Percentiles rank a stretch among this genome's conserved stretches.
phyloP scores from a whole-genome alignment of 2,888 invertebrate genomes.

The Julus scandinavius region DNA sequence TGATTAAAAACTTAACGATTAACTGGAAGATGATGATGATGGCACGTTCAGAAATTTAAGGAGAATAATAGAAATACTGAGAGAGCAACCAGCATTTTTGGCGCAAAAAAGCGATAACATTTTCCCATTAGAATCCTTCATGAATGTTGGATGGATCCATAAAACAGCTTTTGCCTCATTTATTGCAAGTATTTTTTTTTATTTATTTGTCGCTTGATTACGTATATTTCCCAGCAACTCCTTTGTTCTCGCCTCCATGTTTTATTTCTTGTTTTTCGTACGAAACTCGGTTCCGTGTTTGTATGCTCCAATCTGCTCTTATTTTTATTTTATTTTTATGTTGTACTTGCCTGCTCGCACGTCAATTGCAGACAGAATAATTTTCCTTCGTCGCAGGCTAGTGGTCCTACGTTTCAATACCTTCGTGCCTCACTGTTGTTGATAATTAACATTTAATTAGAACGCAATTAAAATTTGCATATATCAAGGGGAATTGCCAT shows the following conservation, averaged over 20 bases:
- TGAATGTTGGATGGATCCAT: conserved; percentile 40
- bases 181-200: conserved; percentile 33
- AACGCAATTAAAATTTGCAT: conserved; percentile 55
- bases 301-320: neutral
- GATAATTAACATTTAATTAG: conserved; percentile 55
- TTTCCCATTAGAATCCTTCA: neutral
- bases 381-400: neutral
- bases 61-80: neutral
- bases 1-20: neutral
- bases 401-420: neutral
- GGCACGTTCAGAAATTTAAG: neutral
- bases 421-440: neutral
- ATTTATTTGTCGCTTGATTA: conserved; percentile 17
- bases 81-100: neutral
- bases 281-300: neutral
- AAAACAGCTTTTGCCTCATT: conserved; percentile 43
- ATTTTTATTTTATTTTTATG: conserved; percentile 16
- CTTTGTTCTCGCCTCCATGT: conserved; percentile 3
- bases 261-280: neutral
- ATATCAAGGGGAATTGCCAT: conserved; percentile 46
- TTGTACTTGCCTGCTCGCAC: neutral
- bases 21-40: neutral
- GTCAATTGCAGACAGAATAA: conserved; percentile 43
- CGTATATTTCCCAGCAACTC: neutral
- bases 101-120: neutral